Percentiles rank a stretch among this genome's conserved stretches.
Conservation (phyloP, 2,797 vertebrate genomes). For the Lutjanus argentimaculatus region DNA sequence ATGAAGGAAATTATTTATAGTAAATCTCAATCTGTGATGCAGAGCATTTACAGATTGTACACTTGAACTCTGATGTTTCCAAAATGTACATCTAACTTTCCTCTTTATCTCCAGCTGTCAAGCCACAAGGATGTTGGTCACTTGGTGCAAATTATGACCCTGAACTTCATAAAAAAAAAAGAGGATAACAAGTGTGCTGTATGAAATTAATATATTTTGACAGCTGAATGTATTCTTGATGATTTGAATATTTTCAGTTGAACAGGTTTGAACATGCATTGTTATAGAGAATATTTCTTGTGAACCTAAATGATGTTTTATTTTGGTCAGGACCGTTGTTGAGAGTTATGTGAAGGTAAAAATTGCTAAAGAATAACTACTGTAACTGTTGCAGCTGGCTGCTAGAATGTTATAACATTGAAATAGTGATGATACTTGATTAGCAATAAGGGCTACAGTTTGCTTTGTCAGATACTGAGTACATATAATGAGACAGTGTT, state of each 20-base stretch:
- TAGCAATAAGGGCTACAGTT: constrained; percentile 46
- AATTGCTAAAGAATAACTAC: constrained; percentile 8
- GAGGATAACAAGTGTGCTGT: neutral
- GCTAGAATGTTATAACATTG: constrained; percentile 51
- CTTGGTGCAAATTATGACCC: neutral
- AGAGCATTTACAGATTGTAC: constrained; percentile 3
- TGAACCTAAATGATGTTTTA: constrained; percentile 15
- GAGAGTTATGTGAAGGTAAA: constrained; percentile 17
- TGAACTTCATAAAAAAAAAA: constrained; percentile 8
- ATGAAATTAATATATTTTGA: constrained; percentile 22
- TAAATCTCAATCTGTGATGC: neutral
- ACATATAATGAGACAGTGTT: constrained; percentile 4
- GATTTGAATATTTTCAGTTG: neutral
- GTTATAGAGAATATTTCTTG: neutral
- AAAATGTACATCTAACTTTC: neutral
- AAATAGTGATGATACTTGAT: constrained; percentile 36
- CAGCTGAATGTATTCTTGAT: constrained; percentile 41
- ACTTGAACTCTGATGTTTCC: neutral
- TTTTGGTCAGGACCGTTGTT: constrained; percentile 28
- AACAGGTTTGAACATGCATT: neutral
- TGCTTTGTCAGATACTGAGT: constrained; percentile 3
- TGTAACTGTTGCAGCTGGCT: constrained; percentile 67
- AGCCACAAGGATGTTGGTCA: neutral
- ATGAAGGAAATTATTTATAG: constrained; percentile 1
- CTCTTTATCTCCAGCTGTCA: neutral